phyloP scores from a whole-genome alignment of 2,113 vertebrate species.

The Leptobrachium ailaonicum region DNA sequence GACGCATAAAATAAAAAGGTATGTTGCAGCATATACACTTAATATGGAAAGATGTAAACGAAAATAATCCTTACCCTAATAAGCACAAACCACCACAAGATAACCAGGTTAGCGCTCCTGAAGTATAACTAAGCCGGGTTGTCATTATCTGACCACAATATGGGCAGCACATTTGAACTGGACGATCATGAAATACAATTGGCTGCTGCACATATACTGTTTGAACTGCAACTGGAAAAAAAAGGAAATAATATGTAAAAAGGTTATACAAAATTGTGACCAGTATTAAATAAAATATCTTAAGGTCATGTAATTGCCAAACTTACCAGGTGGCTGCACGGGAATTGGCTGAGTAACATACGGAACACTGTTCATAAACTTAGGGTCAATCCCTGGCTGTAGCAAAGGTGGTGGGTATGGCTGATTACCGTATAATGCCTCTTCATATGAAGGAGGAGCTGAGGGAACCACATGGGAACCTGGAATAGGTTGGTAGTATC shows the following conservation, averaged over 20 bases:
- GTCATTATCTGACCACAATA: constrained; percentile 73
- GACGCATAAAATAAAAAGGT: neutral
- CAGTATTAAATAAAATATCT: neutral
- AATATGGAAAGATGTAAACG: neutral
- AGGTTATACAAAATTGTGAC: neutral
- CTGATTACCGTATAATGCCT: constrained; percentile 12
- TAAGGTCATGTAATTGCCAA: neutral
- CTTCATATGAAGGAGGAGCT: constrained; percentile 38
- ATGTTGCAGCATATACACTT: neutral
- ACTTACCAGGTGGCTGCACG: constrained; percentile 10
- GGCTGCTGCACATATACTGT: constrained; percentile 74
- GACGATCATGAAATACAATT: constrained; percentile 66
- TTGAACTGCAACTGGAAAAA: constrained; percentile 69
- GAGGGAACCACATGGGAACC: constrained; percentile 10
- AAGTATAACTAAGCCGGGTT: constrained; percentile 65
- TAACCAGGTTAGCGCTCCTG: constrained; percentile 81
- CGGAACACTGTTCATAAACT: constrained; percentile 1
- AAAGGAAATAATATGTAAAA: constrained; percentile 15
- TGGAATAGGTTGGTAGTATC: constrained; percentile 23
- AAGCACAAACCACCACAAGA: constrained; percentile 80
- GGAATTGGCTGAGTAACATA: constrained; percentile 1
- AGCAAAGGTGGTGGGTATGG: neutral
- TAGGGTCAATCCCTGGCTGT: neutral
- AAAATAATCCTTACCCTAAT: constrained; percentile 69
- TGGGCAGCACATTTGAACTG: constrained; percentile 76